phyloP scores from a whole-genome alignment of 2,797 vertebrate genomes.

The Tiaroga cobitis region DNA sequence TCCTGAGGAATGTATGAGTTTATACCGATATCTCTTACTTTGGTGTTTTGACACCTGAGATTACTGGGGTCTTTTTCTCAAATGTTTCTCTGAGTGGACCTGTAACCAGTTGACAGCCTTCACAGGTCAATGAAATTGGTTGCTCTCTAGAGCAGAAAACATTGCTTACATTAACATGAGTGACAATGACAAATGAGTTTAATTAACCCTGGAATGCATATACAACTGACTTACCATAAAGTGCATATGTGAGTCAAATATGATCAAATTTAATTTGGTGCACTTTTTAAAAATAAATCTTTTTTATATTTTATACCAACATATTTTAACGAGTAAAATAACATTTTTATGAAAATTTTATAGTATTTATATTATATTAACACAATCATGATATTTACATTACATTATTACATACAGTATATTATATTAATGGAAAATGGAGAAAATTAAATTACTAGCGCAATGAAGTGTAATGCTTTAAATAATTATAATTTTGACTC shows the following conservation, averaged over 20 bases:
- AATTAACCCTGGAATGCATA: neutral
- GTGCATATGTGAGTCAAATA: neutral
- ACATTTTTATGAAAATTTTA: neutral
- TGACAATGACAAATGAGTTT: neutral
- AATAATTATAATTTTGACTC: neutral
- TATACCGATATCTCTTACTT: neutral
- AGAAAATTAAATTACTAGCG: neutral
- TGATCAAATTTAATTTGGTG: neutral
- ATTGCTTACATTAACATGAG: neutral
- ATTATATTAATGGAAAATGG: neutral
- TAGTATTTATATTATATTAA: neutral
- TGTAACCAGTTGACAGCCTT: neutral
- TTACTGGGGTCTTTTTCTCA: slow-evolving; percentile 6
- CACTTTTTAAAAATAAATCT: neutral
- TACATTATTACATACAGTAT: neutral
- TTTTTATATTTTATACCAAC: neutral
- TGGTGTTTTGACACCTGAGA: neutral
- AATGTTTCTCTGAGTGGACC: neutral
- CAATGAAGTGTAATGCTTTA: neutral
- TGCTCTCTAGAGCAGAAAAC: neutral
- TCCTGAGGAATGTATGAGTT: neutral
- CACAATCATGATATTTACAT: neutral
- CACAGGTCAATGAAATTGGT: neutral
- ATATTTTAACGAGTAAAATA: neutral
- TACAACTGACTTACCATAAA: neutral